Base-by-base conservation (phyloP, 1,140 invertebrate genomes). In the Leptopilina clavipes region DNA sequence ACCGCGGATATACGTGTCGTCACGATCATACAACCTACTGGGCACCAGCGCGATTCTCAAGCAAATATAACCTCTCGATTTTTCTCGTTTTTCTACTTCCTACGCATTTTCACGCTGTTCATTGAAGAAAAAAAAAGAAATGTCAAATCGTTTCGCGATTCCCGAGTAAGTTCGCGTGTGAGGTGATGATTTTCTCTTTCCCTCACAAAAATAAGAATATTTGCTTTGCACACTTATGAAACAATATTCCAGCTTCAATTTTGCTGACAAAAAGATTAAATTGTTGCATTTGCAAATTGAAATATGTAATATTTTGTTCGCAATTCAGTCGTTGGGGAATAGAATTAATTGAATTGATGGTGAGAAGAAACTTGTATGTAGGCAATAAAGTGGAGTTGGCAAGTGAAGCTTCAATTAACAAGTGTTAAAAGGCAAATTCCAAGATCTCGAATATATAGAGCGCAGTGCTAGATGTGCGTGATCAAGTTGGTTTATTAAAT, bases 41-140 rank as follows among this genome's bases (percentile, higher is more conserved):
- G 22, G 59, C 59, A 65, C 59, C 22, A 31, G 12, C 25, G 59
- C 14, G 11, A 7, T 7, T 37, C 3, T 52, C n/a, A 40, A 52
- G 48, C 25, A 65, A 65, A 65, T 65, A 65, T 65, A 65, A 65
- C 59, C 48, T 65, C 25, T 14, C 56, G 56, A 19, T 48, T 48
- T 17, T 14, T 14, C 45, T 48, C n/a, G 52, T 31, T 65, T 65
- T 65, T 65, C 22, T 7, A 65, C 22, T 31, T 31, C 22, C 22
- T 14, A 65, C 22, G 14, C 59, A 11, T n/a, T 65, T 40, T 40
- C 37, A 8, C 12, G 14, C 6, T 65, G 48, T 17, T 12, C 48
- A 40, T 40, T 40, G 5, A 40, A 40, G 48, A 6, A 3, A 17
- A 52, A 17, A 52, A n/a, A 65, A 65, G 1, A 1, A 31, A 31